Conservation (phyloP, 1,140 invertebrate species). For the Carcinoscorpius rotundicauda region DNA sequence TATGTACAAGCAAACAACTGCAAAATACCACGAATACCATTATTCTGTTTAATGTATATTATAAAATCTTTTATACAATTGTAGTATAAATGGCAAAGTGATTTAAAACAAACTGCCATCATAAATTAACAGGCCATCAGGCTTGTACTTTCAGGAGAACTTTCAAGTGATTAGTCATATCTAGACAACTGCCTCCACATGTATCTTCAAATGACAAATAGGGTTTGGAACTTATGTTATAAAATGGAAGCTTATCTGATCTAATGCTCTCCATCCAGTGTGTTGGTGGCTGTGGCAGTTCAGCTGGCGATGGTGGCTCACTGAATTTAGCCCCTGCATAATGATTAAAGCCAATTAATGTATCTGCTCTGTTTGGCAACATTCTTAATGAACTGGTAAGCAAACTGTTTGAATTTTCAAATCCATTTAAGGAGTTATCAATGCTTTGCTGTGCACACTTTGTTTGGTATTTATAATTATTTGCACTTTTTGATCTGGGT, state of each 20-base stretch:
- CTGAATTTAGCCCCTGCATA: constrained; percentile 50
- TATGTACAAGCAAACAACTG: too few relatives aligned
- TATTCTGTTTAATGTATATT: too few relatives aligned
- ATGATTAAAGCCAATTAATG: constrained; percentile 32
- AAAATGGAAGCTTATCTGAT: neutral
- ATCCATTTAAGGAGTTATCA: too few relatives aligned
- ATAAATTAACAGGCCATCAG: constrained; percentile 19
- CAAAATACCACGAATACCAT: too few relatives aligned
- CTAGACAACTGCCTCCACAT: constrained; percentile 18
- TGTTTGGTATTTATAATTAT: too few relatives aligned
- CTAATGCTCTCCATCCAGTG: constrained; percentile 37
- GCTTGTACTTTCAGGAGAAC: constrained; percentile 44
- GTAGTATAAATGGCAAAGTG: too few relatives aligned
- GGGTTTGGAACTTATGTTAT: neutral
- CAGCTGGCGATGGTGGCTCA: constrained; percentile 45
- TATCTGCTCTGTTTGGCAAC: neutral
- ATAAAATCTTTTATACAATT: too few relatives aligned
- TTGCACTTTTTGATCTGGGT: too few relatives aligned
- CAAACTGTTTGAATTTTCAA: too few relatives aligned
- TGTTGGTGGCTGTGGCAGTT: constrained; percentile 44
- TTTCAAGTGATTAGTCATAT: constrained; percentile 41
- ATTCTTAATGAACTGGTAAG: neutral
- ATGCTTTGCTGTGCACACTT: too few relatives aligned
- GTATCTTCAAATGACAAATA: constrained; percentile 5
- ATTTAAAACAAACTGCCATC: too few relatives aligned